Conservation (phyloP, 2,888 invertebrate genomes). For the Oligia latruncula region DNA sequence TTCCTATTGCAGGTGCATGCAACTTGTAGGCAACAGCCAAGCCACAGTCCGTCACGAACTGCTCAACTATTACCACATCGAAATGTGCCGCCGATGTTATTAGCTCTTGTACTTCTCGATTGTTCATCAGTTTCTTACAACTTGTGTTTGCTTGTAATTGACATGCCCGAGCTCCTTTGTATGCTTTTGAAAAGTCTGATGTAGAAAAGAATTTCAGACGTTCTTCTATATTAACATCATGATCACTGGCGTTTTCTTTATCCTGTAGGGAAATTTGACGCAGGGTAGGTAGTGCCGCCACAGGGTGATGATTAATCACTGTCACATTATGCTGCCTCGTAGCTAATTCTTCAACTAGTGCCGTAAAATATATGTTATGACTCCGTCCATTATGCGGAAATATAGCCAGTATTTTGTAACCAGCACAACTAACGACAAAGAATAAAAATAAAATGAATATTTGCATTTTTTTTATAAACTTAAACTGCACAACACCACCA, state of each 20-base stretch:
- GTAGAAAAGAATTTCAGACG: conserved; percentile 36
- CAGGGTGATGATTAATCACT: conserved; percentile 77
- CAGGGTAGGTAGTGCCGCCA: conserved; percentile 76
- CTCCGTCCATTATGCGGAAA: conserved; percentile 75
- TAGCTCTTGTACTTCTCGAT: conserved; percentile 65
- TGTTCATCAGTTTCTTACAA: conserved; percentile 67
- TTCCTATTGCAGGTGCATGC: conserved; percentile 86
- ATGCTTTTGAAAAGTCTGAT: conserved; percentile 54
- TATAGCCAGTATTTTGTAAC: conserved; percentile 71
- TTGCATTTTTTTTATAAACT: neutral
- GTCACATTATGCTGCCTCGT: conserved; percentile 75
- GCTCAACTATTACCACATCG: conserved; percentile 89
- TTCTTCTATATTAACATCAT: conserved; percentile 49
- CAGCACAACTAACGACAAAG: conserved; percentile 35
- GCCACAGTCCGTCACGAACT: conserved; percentile 90
- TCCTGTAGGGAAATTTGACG: conserved; percentile 74
- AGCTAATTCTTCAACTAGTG: conserved; percentile 70
- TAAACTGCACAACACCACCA: conserved; percentile 1
- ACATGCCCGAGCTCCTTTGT: conserved; percentile 42
- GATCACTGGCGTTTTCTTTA: conserved; percentile 39
- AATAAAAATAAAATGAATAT: conserved; percentile 3
- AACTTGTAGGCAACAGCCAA: conserved; percentile 88
- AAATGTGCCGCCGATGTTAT: conserved; percentile 77
- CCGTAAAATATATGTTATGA: conserved; percentile 68
- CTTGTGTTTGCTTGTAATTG: conserved; percentile 61